Base-by-base conservation (phyloP, 2,888 invertebrate species). In the Dynastes hyllus region DNA sequence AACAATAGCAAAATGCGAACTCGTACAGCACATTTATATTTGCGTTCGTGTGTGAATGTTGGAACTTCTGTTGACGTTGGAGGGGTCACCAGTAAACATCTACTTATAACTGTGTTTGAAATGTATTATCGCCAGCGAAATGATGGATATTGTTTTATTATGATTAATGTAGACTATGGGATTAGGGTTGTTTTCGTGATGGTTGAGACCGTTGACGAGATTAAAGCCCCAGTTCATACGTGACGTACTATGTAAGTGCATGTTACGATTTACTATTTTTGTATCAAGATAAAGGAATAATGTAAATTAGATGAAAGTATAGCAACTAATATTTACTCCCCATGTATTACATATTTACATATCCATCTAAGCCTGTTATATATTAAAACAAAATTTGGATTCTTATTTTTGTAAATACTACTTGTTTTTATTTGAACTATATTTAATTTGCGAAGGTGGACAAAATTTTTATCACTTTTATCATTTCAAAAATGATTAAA, bases 111-210 rank as follows among this genome's bases (percentile, higher is more conserved):
- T 84, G 86, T 85, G 84, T 86, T 85, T 83, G 84, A 83, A 83
- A 83, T 83, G 85, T 84, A 86, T 87, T 87, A 87, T 85, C 83
- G 85, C 63, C 32, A 40, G 82, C 83, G 84, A 82, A 83, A 85
- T 87, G 87, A 86, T 86, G 84, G 86, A 87, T 86, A 84, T 84
- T 84, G 81, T 83, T 84, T 84, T 83, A 83, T 84, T 83, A 83
- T 85, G 86, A 86, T 86, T 86, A 86, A 86, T 86, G 78, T 82
- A 81, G 71, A 81, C 73, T 82, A 71, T 80, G 84, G 83, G 82
- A 84, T 84, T 82, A 81, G 82, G 78, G 69, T 80, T 80, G 82
- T 82, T 77, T 77, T 50, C 78, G 70, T 78, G 78, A 51, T 58
- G 69, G 61, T 78, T 78, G 45, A 51, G 29, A 16, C 16, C 67